phyloP scores from a whole-genome alignment of 2,888 invertebrate species.

The Tetramorium bicarinatum region DNA sequence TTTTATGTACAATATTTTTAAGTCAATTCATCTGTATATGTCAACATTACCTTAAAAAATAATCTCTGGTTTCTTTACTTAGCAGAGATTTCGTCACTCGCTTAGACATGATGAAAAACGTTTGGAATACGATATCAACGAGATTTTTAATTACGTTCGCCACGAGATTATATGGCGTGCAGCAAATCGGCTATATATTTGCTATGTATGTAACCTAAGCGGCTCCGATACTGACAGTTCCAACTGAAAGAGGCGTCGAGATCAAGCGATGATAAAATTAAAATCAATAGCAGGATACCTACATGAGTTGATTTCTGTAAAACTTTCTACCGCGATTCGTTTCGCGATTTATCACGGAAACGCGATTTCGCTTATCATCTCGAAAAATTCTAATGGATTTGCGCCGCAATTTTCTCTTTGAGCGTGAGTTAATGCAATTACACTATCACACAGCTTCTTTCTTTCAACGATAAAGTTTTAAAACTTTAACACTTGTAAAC shows the following conservation, averaged over 20 bases:
- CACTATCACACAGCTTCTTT: background rate
- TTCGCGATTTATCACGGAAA: conserved; percentile 13
- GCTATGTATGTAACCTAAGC: conserved; percentile 12
- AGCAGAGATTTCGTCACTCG: conserved; percentile 45
- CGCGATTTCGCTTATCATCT: conserved; percentile 13
- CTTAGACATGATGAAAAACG: conserved; percentile 55
- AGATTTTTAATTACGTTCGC: conserved; percentile 14
- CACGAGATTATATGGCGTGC: background rate
- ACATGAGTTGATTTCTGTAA: conserved; percentile 6
- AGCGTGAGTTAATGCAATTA: conserved; percentile 4
- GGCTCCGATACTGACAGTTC: conserved; percentile 39
- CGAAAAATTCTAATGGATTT: conserved; percentile 15
- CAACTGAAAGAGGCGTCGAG: conserved; percentile 35
- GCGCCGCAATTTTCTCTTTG: conserved; percentile 3
- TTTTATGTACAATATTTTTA: background rate
- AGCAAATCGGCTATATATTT: conserved; percentile 15
- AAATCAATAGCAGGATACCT: background rate
- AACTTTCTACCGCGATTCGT: background rate
- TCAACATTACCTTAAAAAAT: conserved; percentile 79
- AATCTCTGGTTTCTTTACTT: conserved; percentile 78
- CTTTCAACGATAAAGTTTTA: conserved; percentile 8
- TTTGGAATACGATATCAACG: background rate
- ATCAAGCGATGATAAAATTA: conserved; percentile 27
- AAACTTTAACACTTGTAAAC: background rate
- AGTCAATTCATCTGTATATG: background rate